Evolutionary conservation across 1,140 invertebrate species (phyloP), one percentile per base, ranked within the genome.

Genomic region (Zaprionus camerounensis): DNA sequence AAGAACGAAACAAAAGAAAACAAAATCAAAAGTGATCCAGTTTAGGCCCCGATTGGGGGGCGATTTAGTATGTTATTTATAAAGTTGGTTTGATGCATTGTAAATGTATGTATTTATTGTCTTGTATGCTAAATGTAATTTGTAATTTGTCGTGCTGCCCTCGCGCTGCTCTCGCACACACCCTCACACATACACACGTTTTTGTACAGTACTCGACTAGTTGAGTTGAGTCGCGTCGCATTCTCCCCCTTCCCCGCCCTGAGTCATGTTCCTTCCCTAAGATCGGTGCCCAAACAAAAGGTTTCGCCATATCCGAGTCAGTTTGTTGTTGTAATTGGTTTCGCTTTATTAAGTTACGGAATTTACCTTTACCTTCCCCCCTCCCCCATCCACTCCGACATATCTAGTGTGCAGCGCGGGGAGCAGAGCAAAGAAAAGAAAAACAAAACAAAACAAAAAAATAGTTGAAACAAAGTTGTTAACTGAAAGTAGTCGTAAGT

Each of bases 401-500:
- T 36, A 53, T 55, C 51, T 57, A 56, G 34, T 57, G 55, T 9
- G 67, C 31, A 28, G 72, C 72, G 59, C 53, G 41, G 17, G 63
- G 56, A 41, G 67, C 53, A 44, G 6, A 59, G 34, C 41, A 67
- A 49, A 67, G 5, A 49, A 59, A 22, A 51, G 20, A 44, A 17
- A 69, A 20, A 34, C 31, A 62, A 34, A 64, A n/a, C 11, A 53
- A 62, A n/a, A 55, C 55, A 53, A 9, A 9, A 68, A 76, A 22
- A 71, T 76, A 84, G 82, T 85, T 85, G 80, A 80, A 86, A 74
- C 80, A 78, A 88, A 83, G 83, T 87, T 87, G 84, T 87, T 88
- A 87, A 87, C 84, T 88, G 84, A 87, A 88, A 76, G 83, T 86
- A 87, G 64, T 77, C 80, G 70, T 80, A 86, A 86, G 79, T 86